Percentiles rank a stretch among this genome's conserved stretches.
phyloP scores from a whole-genome alignment of 2,797 vertebrate genomes.

The Molossus alvarezi region DNA sequence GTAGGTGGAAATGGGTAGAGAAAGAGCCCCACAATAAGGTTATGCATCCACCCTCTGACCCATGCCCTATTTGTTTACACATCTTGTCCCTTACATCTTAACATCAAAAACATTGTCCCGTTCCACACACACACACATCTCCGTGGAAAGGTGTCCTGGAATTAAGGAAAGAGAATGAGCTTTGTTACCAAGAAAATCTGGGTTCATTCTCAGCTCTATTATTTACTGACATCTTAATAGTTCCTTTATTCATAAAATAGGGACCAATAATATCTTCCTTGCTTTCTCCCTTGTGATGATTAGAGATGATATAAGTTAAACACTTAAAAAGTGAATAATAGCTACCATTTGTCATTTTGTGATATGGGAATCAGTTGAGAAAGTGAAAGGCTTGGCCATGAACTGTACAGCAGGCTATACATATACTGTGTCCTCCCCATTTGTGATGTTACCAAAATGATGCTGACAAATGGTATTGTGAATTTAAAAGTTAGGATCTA shows the following conservation, averaged over 20 bases:
- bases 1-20: not conserved
- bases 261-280: not conserved
- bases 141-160: not conserved
- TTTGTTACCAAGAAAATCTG: not conserved
- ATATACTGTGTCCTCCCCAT: not conserved
- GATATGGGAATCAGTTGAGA: constrained; percentile 16
- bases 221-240: not conserved
- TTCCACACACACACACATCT: no score
- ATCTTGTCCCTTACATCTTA: not conserved
- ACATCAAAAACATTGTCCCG: not conserved
- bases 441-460: not conserved
- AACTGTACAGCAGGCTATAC: not conserved
- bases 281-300: constrained; percentile 29
- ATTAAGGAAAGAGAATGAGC: not conserved
- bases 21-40: not conserved
- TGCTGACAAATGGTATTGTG: not conserved
- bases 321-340: constrained; percentile 12
- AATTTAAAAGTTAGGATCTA: constrained; percentile 21
- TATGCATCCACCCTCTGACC: not conserved
- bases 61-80: not conserved
- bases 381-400: not conserved
- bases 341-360: not conserved
- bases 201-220: not conserved
- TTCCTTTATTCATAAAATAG: not conserved
- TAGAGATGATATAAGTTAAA: constrained; percentile 1